phyloP scores from a whole-genome alignment of 2,888 invertebrate genomes.

The Lepidochrysops patricia region DNA sequence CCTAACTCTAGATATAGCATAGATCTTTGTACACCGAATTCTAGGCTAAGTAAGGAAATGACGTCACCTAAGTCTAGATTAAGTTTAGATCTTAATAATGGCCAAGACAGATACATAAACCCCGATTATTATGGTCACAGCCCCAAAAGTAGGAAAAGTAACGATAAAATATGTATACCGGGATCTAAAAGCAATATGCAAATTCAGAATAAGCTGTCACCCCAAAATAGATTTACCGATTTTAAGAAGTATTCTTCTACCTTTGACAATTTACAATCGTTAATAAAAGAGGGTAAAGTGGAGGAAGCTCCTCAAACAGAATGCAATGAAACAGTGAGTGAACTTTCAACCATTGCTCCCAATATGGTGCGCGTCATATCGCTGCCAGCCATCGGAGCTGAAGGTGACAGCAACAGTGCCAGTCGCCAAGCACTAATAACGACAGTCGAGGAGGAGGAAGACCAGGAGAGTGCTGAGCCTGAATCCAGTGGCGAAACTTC shows the following conservation, averaged over 20 bases:
- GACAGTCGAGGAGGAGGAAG: slow-evolving; percentile 82
- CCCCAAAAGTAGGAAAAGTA: slow-evolving; percentile 62
- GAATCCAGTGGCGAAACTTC: slow-evolving; percentile 77
- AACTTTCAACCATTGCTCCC: slow-evolving; percentile 76
- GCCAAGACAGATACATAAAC: slow-evolving; percentile 59
- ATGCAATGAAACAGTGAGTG: slow-evolving; percentile 75
- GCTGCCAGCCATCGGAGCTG: slow-evolving; percentile 76
- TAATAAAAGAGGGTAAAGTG: slow-evolving; percentile 81
- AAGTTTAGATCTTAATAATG: slow-evolving; percentile 76
- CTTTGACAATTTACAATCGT: slow-evolving; percentile 83
- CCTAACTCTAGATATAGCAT: slow-evolving; percentile 80
- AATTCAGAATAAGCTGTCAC: slow-evolving; percentile 65
- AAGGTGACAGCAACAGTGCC: slow-evolving; percentile 62
- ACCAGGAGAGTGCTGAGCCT: slow-evolving; percentile 77
- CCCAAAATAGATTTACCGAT: slow-evolving; percentile 74
- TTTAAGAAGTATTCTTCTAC: slow-evolving; percentile 83
- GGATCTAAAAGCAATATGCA: slow-evolving; percentile 45
- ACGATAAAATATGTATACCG: slow-evolving; percentile 41
- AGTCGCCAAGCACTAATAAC: slow-evolving; percentile 79
- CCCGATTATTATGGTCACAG: slow-evolving; percentile 66
- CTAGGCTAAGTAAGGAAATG: slow-evolving; percentile 73
- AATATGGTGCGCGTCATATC: slow-evolving; percentile 80
- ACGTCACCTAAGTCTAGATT: slow-evolving; percentile 76
- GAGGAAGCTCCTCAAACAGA: slow-evolving; percentile 68
- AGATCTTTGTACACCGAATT: slow-evolving; percentile 78